Percentiles rank a stretch among this genome's conserved stretches.
Conservation (phyloP, 2,888 invertebrate species). For the Acanthosoma haemorrhoidale region DNA sequence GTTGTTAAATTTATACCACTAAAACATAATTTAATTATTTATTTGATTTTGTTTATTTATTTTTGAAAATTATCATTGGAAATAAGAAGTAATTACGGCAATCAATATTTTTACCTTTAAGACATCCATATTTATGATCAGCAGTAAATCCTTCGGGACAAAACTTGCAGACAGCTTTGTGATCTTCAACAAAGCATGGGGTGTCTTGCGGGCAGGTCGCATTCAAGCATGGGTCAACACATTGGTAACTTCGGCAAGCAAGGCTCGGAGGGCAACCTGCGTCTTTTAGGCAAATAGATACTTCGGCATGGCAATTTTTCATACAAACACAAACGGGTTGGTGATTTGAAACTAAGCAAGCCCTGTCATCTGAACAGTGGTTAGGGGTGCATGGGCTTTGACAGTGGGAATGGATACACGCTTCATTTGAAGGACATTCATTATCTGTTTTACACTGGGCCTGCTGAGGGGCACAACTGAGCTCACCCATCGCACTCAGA, state of each 20-base stretch:
- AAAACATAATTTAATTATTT: no score
- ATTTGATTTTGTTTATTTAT: no score
- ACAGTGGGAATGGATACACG: slow-evolving; percentile 77
- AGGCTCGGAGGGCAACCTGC: slow-evolving; percentile 78
- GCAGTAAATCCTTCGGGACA: slow-evolving; percentile 89
- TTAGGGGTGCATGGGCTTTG: slow-evolving; percentile 76
- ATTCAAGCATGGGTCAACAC: slow-evolving; percentile 82
- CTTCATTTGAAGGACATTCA: slow-evolving; percentile 80
- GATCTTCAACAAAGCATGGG: slow-evolving; percentile 90
- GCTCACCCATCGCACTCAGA: slow-evolving; percentile 78
- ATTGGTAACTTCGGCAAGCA: slow-evolving; percentile 82
- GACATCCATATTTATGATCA: slow-evolving; percentile 88
- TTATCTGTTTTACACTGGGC: slow-evolving; percentile 69
- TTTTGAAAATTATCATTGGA: background rate
- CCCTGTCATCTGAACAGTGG: slow-evolving; percentile 74
- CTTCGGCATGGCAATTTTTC: slow-evolving; percentile 77
- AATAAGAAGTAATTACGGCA: slow-evolving; percentile 12
- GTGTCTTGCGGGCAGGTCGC: slow-evolving; percentile 77
- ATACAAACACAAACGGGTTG: slow-evolving; percentile 80
- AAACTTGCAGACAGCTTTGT: slow-evolving; percentile 92
- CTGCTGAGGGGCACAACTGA: slow-evolving; percentile 76
- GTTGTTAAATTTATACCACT: no score
- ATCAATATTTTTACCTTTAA: slow-evolving; percentile 72
- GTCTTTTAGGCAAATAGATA: slow-evolving; percentile 84
- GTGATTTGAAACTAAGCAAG: slow-evolving; percentile 83